Percentiles rank a stretch among this genome's conserved stretches.
phyloP scores from a whole-genome alignment of 1,140 invertebrate genomes.

The Drosophila auraria region DNA sequence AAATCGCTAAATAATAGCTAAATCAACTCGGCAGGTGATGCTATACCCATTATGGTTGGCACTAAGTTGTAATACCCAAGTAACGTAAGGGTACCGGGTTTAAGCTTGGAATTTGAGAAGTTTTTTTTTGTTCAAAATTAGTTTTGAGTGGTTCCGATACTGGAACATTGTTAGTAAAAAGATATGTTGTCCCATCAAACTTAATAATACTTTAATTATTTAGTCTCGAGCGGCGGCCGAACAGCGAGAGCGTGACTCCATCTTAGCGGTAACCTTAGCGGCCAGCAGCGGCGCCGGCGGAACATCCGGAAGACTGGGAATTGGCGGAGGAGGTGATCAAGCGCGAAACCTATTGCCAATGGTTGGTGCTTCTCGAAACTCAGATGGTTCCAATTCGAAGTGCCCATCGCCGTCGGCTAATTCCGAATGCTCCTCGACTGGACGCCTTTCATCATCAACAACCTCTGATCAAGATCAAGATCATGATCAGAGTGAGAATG shows the following conservation, averaged over 20 bases:
- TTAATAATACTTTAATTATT: neutral
- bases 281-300: conserved; percentile 85
- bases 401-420: conserved; percentile 93
- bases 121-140: too few relatives aligned
- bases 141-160: too few relatives aligned
- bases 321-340: conserved; percentile 8
- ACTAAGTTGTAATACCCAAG: too few relatives aligned
- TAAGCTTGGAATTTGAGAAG: too few relatives aligned
- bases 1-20: too few relatives aligned
- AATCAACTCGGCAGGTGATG: too few relatives aligned
- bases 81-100: too few relatives aligned
- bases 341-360: conserved; percentile 85
- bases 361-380: conserved; percentile 16
- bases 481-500: conserved; percentile 85
- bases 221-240: conserved; percentile 94
- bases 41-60: too few relatives aligned
- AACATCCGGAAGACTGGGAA: conserved; percentile 10
- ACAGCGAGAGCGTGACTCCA: conserved; percentile 92
- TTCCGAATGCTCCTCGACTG: conserved; percentile 92
- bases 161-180: too few relatives aligned
- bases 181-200: neutral
- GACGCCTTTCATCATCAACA: conserved; percentile 91
- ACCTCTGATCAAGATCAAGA: conserved; percentile 88
- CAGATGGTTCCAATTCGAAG: conserved; percentile 86
- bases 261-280: conserved; percentile 90